Base-by-base conservation (phyloP, 2,113 vertebrate species). In the Syngnathus floridae region DNA sequence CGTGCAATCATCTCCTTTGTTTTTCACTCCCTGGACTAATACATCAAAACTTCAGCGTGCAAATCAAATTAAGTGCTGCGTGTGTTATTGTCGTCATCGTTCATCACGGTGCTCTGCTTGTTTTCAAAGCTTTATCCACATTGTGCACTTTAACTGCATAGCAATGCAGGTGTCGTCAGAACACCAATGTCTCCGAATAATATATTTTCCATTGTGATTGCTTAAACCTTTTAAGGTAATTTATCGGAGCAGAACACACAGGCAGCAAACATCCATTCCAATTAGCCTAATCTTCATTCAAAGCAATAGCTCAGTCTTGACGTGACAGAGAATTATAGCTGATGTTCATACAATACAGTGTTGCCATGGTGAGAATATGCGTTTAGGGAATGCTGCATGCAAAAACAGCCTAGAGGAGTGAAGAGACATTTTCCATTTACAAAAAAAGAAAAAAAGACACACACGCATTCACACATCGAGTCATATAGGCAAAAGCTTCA, bases 191-290 rank as follows among this genome's bases (percentile, higher is more conserved):
- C 31, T 43, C 11, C 35, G 67, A 71, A 57, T 57, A 58, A 73
- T 76, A 62, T 67, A 64, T 76, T 67, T 69, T 59, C 55, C 11
- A 56, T 55, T 66, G 9, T 67, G 70, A 82, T 76, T 70, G 74
- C 83, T 78, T 67, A 70, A 73, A 71, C 56, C 75, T 84, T 75
- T 83, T 77, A 82, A 77, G 65, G 46, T 75, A 67, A 84, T 82
- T 78, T 71, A 22, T 41, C 48, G 22, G 7, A 37, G 17, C 54
- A 56, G 61, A 55, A 62, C 57, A 40, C 22, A 38, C 35, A 19
- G 38, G 61, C 68, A 46, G 52, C 35, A 40, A n/a, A 67, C 61
- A 54, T 72, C 70, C 37, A 51, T 76, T 57, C 64, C 14, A 35
- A 40, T 52, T 35, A 58, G 48, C 31, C 52, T 16, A 5, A 71